phyloP scores from a whole-genome alignment of 92 coral and sea anemone genomes.

The Porites lobata region DNA sequence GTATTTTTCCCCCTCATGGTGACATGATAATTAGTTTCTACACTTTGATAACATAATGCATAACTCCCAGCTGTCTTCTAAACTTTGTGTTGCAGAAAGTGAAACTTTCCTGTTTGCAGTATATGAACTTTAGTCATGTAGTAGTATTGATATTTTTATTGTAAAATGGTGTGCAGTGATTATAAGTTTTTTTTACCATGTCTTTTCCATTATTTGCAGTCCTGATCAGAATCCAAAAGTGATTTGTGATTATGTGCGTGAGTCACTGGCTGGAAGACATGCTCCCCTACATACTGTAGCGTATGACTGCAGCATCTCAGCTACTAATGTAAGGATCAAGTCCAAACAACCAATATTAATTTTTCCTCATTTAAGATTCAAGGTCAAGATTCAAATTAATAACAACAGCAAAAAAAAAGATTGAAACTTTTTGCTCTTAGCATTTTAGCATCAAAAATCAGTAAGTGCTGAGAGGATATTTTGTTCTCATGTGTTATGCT shows the following conservation, averaged over 20 bases:
- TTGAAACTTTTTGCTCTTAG: too few species aligned
- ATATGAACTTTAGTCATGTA: neutral
- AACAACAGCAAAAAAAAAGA: too few species aligned
- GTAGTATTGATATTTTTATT: neutral
- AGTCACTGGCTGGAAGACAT: slow-evolving; percentile 90
- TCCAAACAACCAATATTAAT: neutral
- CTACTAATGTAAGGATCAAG: slow-evolving; percentile 85
- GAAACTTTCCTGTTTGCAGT: neutral
- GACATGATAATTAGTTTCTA: too few species aligned
- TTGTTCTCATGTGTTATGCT: too few species aligned
- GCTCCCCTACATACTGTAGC: slow-evolving; percentile 98
- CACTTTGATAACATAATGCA: too few species aligned
- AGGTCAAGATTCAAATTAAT: too few species aligned
- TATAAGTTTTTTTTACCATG: neutral
- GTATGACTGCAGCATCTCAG: slow-evolving; percentile 93
- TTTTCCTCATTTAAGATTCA: neutral
- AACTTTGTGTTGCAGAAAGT: neutral
- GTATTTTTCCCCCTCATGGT: too few species aligned
- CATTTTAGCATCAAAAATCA: too few species aligned
- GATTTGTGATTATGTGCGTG: slow-evolving; percentile 89
- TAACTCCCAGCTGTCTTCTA: too few species aligned
- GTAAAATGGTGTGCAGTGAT: neutral
- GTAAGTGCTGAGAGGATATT: too few species aligned
- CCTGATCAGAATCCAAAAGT: slow-evolving; percentile 95
- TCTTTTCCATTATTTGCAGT: slow-evolving; percentile 39